Evolutionary conservation across 2,888 invertebrate genomes (phyloP).

Genomic region (Lingula anatina): DNA sequence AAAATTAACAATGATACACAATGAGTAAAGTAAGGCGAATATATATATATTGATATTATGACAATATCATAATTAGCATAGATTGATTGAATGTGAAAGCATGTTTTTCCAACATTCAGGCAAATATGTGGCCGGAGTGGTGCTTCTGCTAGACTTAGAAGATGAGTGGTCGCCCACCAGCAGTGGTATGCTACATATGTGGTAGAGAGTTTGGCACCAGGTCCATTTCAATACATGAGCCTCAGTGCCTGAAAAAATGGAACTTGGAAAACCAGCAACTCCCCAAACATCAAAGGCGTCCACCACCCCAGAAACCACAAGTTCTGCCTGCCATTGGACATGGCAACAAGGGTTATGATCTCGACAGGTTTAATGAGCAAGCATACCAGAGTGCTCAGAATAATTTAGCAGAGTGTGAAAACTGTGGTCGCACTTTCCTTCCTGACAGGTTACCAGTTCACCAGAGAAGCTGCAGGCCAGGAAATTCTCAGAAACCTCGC

Average conservation of each 20-base stretch:
- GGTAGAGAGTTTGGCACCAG: slow-evolving; percentile 63
- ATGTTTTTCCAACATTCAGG: no score
- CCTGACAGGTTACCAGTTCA: slow-evolving; percentile 66
- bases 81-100: no score
- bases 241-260: slow-evolving; percentile 65
- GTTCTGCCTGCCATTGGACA: no score
- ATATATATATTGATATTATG: no score
- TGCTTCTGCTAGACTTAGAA: no score
- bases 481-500: no score
- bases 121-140: no score
- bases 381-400: slow-evolving; percentile 60
- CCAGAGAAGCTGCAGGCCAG: slow-evolving; percentile 59
- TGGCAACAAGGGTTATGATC: no score
- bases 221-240: slow-evolving; percentile 64
- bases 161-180: slow-evolving; percentile 42
- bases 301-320: slow-evolving; percentile 60
- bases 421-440: slow-evolving; percentile 66
- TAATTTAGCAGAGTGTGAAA: slow-evolving; percentile 56
- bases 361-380: slow-evolving; percentile 55
- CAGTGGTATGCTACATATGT: slow-evolving; percentile 62
- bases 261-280: slow-evolving; percentile 59
- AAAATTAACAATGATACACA: no score
- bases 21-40: no score
- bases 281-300: slow-evolving; percentile 56
- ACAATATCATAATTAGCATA: no score